Conservation (phyloP, 2,113 vertebrate species). For the Cettia cetti region DNA sequence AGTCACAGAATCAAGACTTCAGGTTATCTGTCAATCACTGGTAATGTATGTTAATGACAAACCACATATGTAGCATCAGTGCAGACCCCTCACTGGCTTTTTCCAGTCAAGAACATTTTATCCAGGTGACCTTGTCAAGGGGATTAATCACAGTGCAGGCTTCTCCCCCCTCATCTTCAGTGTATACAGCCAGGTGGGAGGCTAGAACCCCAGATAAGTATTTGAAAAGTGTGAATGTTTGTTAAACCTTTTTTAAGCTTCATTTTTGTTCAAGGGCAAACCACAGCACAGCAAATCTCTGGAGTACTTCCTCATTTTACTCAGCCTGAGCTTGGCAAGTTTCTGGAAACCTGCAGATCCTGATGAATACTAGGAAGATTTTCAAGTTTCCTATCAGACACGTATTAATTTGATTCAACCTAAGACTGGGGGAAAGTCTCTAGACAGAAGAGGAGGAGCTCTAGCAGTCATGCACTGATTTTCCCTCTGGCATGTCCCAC, state of each 20-base stretch:
- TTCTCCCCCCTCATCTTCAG: not conserved
- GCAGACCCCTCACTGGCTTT: not conserved
- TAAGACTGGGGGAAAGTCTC: not conserved
- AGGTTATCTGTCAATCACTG: not conserved
- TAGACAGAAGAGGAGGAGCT: not conserved
- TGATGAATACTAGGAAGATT: constrained; percentile 22
- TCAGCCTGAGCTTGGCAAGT: not conserved
- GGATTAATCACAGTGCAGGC: not conserved
- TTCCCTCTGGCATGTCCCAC: not conserved
- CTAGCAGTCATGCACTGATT: not conserved
- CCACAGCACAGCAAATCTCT: not conserved
- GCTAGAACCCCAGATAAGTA: not conserved
- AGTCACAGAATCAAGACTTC: not conserved
- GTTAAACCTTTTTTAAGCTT: not conserved
- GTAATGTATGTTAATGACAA: not conserved
- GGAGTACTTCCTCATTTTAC: not conserved
- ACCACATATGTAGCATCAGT: not conserved
- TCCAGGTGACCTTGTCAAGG: not conserved
- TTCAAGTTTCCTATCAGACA: not conserved
- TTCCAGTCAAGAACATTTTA: not conserved
- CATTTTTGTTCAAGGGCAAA: not conserved
- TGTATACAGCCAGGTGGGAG: not conserved
- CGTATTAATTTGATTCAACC: not conserved
- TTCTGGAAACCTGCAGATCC: not conserved
- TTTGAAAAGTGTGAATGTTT: not conserved